Conservation (phyloP, 2,888 invertebrate genomes). For the Lepidochrysops patricia region DNA sequence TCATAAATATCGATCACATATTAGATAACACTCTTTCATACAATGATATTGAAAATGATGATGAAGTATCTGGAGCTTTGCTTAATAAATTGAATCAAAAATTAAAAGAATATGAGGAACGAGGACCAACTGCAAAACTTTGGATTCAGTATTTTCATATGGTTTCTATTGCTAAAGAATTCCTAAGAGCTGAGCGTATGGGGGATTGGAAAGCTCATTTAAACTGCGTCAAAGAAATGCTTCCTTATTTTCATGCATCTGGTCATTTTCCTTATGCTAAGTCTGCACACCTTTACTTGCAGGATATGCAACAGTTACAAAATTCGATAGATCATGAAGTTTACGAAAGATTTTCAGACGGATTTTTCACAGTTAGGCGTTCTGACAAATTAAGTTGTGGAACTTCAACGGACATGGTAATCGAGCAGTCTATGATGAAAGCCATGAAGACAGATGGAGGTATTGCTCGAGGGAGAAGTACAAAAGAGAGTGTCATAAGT, state of each 20-base stretch:
- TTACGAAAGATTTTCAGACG: slow-evolving; percentile 34
- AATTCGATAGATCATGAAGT: slow-evolving; percentile 29
- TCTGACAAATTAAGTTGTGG: slow-evolving; percentile 42
- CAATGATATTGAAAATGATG: slow-evolving; percentile 32
- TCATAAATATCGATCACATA: slow-evolving; percentile 16
- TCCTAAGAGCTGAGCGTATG: slow-evolving; percentile 41
- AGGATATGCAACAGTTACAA: slow-evolving; percentile 32
- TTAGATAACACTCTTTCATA: slow-evolving; percentile 31
- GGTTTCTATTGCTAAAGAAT: slow-evolving; percentile 39
- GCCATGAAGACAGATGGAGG: slow-evolving; percentile 44
- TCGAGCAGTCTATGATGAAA: slow-evolving; percentile 35
- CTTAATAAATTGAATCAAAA: slow-evolving; percentile 21
- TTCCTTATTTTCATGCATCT: slow-evolving; percentile 30
- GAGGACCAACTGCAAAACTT: slow-evolving; percentile 37
- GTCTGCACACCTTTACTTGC: slow-evolving; percentile 33
- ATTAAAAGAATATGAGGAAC: slow-evolving; percentile 26
- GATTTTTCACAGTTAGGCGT: slow-evolving; percentile 38
- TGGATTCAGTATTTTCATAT: slow-evolving; percentile 38
- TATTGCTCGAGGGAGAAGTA: slow-evolving; percentile 42
- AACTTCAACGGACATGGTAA: slow-evolving; percentile 41
- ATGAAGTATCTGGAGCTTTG: slow-evolving; percentile 30
- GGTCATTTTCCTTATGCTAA: slow-evolving; percentile 22
- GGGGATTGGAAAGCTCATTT: slow-evolving; percentile 44
- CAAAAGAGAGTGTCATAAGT: slow-evolving; percentile 38
- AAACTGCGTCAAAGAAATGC: slow-evolving; percentile 36